These are phyloP conservation scores for Scaptomyza reducta DNA, from an alignment of 2,888 invertebrate species.

Conservation along the genomic window DNA sequence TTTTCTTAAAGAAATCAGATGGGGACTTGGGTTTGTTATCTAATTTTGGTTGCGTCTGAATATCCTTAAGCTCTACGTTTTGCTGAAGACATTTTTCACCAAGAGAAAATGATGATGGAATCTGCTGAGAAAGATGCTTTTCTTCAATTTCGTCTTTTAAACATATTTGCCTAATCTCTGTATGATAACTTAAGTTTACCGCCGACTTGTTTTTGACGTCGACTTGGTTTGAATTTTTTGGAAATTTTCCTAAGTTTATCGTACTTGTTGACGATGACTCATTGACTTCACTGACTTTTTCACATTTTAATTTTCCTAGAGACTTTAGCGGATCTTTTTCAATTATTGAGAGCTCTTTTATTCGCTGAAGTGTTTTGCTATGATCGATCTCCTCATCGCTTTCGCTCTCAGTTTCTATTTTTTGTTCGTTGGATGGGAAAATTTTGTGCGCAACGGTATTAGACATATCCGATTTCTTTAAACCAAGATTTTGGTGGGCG, in stretches of 20 bases:
- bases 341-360: conserved; percentile 25
- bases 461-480: not conserved
- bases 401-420: conserved; percentile 44
- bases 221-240: conserved; percentile 7
- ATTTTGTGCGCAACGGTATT: not conserved
- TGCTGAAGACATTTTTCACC: too few species aligned
- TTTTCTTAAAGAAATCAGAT: too few species aligned
- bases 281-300: not conserved
- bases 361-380: conserved; percentile 9
- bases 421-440: conserved; percentile 46
- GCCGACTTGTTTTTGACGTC: not conserved
- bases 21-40: too few species aligned
- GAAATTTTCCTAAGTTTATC: conserved; percentile 32
- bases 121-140: too few species aligned
- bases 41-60: not conserved
- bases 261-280: not conserved
- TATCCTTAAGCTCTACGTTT: too few species aligned
- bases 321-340: conserved; percentile 2
- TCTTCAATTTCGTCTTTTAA: too few species aligned
- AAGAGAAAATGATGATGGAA: too few species aligned
- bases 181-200: too few species aligned
- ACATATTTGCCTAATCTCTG: too few species aligned
- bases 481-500: conserved; percentile 8
- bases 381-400: conserved; percentile 63
- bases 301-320: not conserved